Base-by-base conservation (phyloP, 2,888 invertebrate species). In the Drosophila hamatofila region DNA sequence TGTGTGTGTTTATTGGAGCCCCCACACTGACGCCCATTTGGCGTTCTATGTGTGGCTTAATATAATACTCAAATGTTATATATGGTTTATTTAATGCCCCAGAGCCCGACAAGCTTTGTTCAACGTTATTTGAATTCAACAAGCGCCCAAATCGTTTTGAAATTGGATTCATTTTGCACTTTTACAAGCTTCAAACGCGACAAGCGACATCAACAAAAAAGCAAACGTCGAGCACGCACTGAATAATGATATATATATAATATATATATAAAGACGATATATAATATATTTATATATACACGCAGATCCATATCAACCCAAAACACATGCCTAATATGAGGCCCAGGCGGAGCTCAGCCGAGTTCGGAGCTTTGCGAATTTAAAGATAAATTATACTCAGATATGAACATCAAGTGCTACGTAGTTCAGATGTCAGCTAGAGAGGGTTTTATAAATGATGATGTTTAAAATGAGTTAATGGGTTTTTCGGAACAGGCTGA, bases 201-300 rank as follows among this genome's bases (percentile, higher is more conserved):
- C 63, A 52, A 65, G 75, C 64, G 67, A 73, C 68, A 81, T 66
- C 62, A 76, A 58, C 59, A 39, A 67, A 67, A 46, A 76, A 55
- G 48, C 33, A 37, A 67, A 46, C 63, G 58, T 74, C 69, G 59
- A 71, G 71, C 87, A 83, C 83, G 83, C 83, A 83, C 81, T 71
- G 83, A 81, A 83, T 86, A 83, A 81, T 79, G 74, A 85, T 66
- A 63, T 56, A 81, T 30, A 78, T 54, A 64, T 41, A 63, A 69
- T 21, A 46, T n/a, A 51, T 18, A 51, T 30, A 51, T 18, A 51
- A 23, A 42, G 33, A 6, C 39, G 1, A 37, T 6, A 54, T 61
- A 55, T 46, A 27, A 44, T 1, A 44, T 5, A 49, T 48, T 6
- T 51, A 67, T 51, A 51, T 14, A 55, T 16, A 39, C 3, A 60